phyloP scores from a whole-genome alignment of 1,140 invertebrate genomes.

The Eupristina koningsbergeri region DNA sequence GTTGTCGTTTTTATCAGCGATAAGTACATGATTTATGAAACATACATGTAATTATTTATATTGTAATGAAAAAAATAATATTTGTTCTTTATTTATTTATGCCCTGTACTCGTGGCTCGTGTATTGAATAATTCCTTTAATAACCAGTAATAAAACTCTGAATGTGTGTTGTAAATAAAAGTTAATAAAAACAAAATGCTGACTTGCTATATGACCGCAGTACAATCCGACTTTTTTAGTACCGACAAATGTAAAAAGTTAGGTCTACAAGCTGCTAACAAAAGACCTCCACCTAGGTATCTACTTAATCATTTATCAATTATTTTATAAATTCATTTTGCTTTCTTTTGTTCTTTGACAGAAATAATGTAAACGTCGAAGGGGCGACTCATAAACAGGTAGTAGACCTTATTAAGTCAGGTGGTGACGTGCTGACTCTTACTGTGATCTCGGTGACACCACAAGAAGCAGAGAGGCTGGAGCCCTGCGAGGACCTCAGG shows the following conservation, averaged over 20 bases:
- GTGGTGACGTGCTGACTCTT: slow-evolving; percentile 94
- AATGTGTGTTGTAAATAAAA: background rate
- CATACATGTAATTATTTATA: background rate
- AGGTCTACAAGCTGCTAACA: background rate
- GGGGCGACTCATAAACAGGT: slow-evolving; percentile 99
- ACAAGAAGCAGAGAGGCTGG: slow-evolving; percentile 78
- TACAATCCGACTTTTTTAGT: slow-evolving; percentile 61
- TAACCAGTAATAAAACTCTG: too few relatives aligned
- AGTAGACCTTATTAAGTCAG: slow-evolving; percentile 98
- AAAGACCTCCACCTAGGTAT: background rate
- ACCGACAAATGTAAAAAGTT: slow-evolving; percentile 23
- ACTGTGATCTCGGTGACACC: slow-evolving; percentile 96
- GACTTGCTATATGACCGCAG: slow-evolving; percentile 65
- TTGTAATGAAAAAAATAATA: background rate
- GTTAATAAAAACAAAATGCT: slow-evolving; percentile 57
- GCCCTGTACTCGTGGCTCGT: background rate
- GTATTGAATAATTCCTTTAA: too few relatives aligned
- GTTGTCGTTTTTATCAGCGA: background rate
- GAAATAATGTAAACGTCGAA: slow-evolving; percentile 98
- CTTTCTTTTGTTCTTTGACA: slow-evolving; percentile 71
- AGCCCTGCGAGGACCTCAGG: slow-evolving; percentile 71
- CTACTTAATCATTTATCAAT: too few relatives aligned
- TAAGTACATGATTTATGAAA: background rate
- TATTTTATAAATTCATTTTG: background rate
- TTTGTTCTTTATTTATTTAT: too few relatives aligned